Evolutionary conservation across 92 coral and sea anemone species (phyloP), one percentile per base, ranked within the genome.

Genomic region (Actinernus sp.): DNA sequence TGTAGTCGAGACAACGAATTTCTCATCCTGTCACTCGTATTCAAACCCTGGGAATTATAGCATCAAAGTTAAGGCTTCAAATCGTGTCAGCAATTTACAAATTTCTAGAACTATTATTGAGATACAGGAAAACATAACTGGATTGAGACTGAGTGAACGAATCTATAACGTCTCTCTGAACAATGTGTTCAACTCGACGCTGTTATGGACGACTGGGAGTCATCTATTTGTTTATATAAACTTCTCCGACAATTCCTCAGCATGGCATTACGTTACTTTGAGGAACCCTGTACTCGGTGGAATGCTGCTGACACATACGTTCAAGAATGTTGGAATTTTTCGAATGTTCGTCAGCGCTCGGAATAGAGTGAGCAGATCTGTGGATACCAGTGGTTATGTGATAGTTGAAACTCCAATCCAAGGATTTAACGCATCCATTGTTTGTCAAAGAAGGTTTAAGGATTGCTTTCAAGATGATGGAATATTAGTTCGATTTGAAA

Each of bases 381-480:
- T 33, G 0, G 60, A 54, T 31, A 31, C 84, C 3, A 61, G 77
- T 9, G 53, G 67, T 9, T 3, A 51, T 33, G 63, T 75, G 26
- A 67, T 75, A 22, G 49, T 49, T 22, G 89, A 75, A 45, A 49
- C 61, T 30, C 61, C 89, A 2, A 51, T 83, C 11, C 26, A 32
- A 3, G 76, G 72, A 11, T 53, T 75, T 26, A 67, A 76, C 40
- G 65, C 53, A 1, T 65, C 68, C 1, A 28, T 83, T 17, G 48
- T 49, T 33, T 83, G 89, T 33, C 74, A 67, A 4, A 75, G 53
- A 37, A 36, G 44, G 34, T 83, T 74, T 45, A 72, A 63, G 16
- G 80, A 79, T 16, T 83, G 89, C 47, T 83, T 83, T 45, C 52
- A 66, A 51, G 50, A 32, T n/a, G 84, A 83, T 32, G 58, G 24